These are phyloP conservation scores for Ophion ventricosus DNA, from an alignment of 2,888 invertebrate genomes.

Conservation along the genomic window DNA sequence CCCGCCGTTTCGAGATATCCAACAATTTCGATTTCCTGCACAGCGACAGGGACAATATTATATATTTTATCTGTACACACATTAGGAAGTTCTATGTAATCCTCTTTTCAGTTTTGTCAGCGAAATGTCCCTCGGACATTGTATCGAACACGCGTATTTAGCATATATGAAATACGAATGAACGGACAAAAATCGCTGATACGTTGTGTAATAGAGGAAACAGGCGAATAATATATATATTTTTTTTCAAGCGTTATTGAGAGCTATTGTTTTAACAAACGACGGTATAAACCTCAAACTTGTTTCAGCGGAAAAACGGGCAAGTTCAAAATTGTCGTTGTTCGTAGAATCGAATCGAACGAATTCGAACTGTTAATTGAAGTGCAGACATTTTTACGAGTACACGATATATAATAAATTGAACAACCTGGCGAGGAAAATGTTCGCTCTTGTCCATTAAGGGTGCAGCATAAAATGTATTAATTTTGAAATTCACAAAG, in stretches of 20 bases:
- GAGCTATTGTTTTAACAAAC: too few species aligned
- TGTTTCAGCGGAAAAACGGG: neutral
- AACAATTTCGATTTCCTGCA: conserved; percentile 19
- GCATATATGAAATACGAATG: too few species aligned
- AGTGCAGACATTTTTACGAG: conserved; percentile 35
- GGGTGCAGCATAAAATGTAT: conserved; percentile 5
- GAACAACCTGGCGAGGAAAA: neutral
- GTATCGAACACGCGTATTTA: neutral
- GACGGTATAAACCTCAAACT: neutral
- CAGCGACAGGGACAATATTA: conserved; percentile 1
- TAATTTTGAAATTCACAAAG: conserved; percentile 21
- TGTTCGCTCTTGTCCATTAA: conserved; percentile 14
- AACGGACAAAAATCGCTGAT: neutral
- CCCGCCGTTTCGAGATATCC: conserved; percentile 26
- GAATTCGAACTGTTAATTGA: conserved; percentile 46
- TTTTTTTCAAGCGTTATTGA: neutral
- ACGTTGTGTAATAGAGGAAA: neutral
- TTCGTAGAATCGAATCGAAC: conserved; percentile 24
- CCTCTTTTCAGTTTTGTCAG: conserved; percentile 34
- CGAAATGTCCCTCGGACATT: conserved; percentile 17
- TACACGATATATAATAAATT: conserved; percentile 30
- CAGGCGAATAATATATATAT: neutral
- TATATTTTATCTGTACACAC: conserved; percentile 16
- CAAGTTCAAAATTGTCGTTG: neutral
- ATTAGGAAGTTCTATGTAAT: conserved; percentile 4